Evolutionary conservation across 1,140 invertebrate species (phyloP).

Genomic region (Orius laevigatus): DNA sequence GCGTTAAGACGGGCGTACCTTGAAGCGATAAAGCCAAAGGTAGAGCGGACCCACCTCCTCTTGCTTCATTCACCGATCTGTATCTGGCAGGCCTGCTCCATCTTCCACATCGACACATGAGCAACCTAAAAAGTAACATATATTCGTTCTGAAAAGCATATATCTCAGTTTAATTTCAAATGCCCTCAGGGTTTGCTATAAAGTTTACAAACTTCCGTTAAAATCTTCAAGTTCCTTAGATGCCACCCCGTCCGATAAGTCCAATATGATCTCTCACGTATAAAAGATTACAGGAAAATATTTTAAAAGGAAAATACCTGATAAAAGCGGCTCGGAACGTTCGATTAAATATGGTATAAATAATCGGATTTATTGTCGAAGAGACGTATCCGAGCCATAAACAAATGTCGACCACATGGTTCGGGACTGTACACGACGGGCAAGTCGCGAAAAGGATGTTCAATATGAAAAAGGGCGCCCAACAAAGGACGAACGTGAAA

Average conservation of each 20-base stretch:
- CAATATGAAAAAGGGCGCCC: conserved; percentile 77
- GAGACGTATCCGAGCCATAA: conserved; percentile 81
- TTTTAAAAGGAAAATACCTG: conserved; percentile 35
- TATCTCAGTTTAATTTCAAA: too few species aligned
- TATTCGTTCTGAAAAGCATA: too few species aligned
- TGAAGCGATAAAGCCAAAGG: conserved; percentile 44
- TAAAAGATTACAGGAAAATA: background rate
- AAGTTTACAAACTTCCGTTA: too few species aligned
- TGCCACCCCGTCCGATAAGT: background rate
- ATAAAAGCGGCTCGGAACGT: conserved; percentile 74
- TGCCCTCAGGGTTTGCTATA: too few species aligned
- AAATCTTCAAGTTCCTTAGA: too few species aligned
- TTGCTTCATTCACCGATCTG: conserved; percentile 40
- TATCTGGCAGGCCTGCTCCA: conserved; percentile 38
- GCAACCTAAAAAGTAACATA: conserved; percentile 58
- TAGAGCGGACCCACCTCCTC: conserved; percentile 29
- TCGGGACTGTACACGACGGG: conserved; percentile 42
- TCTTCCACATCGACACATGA: conserved; percentile 34
- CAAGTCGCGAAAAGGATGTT: conserved; percentile 68
- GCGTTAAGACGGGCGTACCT: conserved; percentile 37
- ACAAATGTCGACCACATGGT: conserved; percentile 55
- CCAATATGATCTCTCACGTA: background rate
- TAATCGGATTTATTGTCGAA: conserved; percentile 68
- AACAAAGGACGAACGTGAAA: conserved; percentile 77
- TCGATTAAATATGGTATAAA: conserved; percentile 80